A percentile compares a stretch with the other conserved stretches of the same genome.
These are phyloP conservation scores for Monoplex corrugatus DNA, from an alignment of 2,888 invertebrate genomes.

Conservation along the genomic window DNA sequence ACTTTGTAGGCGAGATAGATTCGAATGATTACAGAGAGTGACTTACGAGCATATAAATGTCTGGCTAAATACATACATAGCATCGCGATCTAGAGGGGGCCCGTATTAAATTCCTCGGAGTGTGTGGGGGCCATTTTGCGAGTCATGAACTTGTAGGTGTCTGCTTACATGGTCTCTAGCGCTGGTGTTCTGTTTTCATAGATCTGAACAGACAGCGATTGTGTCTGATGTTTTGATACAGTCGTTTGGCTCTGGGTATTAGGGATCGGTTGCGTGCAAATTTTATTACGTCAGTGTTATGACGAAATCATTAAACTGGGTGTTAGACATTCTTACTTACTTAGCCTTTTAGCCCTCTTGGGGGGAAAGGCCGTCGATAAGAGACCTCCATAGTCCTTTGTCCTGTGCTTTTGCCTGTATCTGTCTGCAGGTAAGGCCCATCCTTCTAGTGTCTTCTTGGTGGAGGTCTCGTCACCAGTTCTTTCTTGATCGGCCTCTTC, in stretches of 20 bases:
- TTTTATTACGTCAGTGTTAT: too few species aligned
- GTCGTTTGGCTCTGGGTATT: background rate
- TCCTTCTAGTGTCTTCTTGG: too few species aligned
- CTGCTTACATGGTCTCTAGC: background rate
- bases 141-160: background rate
- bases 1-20: background rate
- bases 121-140: background rate
- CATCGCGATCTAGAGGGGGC: conserved; percentile 1
- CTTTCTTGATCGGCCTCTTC: too few species aligned
- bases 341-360: too few species aligned
- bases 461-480: too few species aligned
- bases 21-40: conserved; percentile 1
- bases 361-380: too few species aligned
- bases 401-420: too few species aligned
- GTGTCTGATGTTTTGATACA: background rate
- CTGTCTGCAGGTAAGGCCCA: too few species aligned
- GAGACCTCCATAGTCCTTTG: too few species aligned
- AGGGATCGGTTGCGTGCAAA: background rate
- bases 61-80: background rate
- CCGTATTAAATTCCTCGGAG: background rate
- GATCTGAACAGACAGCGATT: background rate
- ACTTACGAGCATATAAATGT: background rate
- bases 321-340: too few species aligned
- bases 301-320: too few species aligned
- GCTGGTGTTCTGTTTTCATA: background rate